phyloP scores from a whole-genome alignment of 2,888 invertebrate genomes.

The Aproaerema taeniolella region DNA sequence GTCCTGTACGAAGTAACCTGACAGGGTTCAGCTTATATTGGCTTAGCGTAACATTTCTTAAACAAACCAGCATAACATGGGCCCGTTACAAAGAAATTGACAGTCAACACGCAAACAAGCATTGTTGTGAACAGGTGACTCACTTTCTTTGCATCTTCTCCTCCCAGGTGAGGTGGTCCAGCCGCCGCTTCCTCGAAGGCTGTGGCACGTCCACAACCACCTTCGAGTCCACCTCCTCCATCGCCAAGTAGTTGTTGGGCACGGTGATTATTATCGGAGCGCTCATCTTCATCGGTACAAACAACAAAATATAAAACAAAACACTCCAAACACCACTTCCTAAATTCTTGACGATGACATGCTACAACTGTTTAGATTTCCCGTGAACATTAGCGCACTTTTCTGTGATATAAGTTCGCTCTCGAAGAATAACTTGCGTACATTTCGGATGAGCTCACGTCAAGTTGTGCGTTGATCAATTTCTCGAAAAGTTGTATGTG shows the following conservation, averaged over 20 bases:
- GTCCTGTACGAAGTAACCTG: too few relatives aligned
- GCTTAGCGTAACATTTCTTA: too few relatives aligned
- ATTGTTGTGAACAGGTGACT: too few relatives aligned
- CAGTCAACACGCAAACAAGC: constrained; percentile 41
- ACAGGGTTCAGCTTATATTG: too few relatives aligned
- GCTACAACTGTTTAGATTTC: constrained; percentile 31
- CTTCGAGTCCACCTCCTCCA: constrained; percentile 51
- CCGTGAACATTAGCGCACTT: constrained; percentile 40
- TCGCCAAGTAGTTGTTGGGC: constrained; percentile 64
- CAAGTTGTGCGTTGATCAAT: constrained; percentile 23
- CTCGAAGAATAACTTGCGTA: constrained; percentile 48
- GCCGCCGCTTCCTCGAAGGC: constrained; percentile 80
- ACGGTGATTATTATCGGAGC: constrained; percentile 72
- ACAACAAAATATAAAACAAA: constrained; percentile 22
- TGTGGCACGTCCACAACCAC: constrained; percentile 47
- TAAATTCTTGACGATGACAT: constrained; percentile 48
- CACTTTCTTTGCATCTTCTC: constrained; percentile 93
- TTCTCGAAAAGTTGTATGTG: constrained; percentile 58
- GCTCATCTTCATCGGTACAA: constrained; percentile 54
- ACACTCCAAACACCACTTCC: constrained; percentile 37
- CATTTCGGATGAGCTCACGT: constrained; percentile 55
- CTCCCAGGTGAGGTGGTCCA: constrained; percentile 91
- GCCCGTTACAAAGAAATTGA: constrained; percentile 18
- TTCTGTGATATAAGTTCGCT: constrained; percentile 43
- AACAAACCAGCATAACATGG: constrained; percentile 16